These are phyloP conservation scores for Erpetoichthys calabaricus DNA, from an alignment of 2,797 vertebrate genomes.

Conservation along the genomic window DNA sequence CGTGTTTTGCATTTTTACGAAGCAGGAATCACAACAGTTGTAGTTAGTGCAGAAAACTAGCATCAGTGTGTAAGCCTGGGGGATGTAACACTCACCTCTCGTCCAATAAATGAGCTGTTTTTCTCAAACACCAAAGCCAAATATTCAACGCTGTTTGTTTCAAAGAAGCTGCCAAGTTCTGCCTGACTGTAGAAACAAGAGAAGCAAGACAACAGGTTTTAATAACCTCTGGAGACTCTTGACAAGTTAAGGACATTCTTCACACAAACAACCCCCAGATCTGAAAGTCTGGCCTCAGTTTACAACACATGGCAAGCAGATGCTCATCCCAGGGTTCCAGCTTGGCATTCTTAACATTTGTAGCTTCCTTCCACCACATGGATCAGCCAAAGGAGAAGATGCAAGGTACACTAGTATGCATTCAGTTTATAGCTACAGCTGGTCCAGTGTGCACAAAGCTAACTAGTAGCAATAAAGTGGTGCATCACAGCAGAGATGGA, in stretches of 20 bases:
- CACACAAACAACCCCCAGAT: fast-evolving
- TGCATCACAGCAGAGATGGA: no score
- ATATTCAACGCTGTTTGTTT: conserved; percentile 49
- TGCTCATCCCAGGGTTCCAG: no score
- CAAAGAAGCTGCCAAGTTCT: conserved; percentile 66
- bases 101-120: conserved; percentile 58
- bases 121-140: conserved; percentile 78
- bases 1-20: conserved; percentile 5
- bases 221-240: not conserved
- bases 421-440: no score
- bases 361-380: no score
- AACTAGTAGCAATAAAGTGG: no score
- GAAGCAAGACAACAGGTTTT: conserved; percentile 1
- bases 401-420: no score
- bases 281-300: no score
- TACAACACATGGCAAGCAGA: no score
- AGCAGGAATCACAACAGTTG: conserved; percentile 14
- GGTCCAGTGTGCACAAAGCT: no score
- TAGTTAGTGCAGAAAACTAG: not conserved
- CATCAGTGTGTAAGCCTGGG: no score
- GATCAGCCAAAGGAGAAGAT: no score
- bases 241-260: not conserved
- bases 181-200: conserved; percentile 38
- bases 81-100: conserved; percentile 59
- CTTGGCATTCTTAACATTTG: no score